A percentile compares a stretch with the other conserved stretches of the same genome.
Evolutionary conservation across 2,113 vertebrate genomes (phyloP).

Genomic region (Vombatus ursinus): DNA sequence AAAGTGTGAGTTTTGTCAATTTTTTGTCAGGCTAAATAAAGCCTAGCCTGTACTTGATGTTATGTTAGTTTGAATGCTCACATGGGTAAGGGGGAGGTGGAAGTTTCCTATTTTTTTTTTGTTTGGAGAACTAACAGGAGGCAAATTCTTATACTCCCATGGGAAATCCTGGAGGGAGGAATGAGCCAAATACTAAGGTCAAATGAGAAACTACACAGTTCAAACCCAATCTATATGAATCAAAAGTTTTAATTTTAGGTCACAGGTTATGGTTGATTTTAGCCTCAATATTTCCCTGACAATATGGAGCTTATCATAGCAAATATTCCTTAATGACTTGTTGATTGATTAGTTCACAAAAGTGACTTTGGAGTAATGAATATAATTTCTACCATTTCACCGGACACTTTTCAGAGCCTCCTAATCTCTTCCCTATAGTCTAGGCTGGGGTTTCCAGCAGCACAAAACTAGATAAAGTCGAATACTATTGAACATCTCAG

Average conservation of each 20-base stretch:
- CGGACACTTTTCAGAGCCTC: not conserved
- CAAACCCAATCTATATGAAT: not conserved
- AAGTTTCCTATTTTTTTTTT: not conserved
- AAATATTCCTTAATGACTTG: not conserved
- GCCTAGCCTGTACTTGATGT: not conserved
- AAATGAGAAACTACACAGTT: not conserved
- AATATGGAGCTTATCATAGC: not conserved
- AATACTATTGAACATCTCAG: not conserved
- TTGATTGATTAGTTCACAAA: not conserved
- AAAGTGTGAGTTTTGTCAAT: not conserved
- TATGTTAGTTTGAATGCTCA: not conserved
- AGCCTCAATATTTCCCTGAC: not conserved
- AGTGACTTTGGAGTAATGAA: not conserved
- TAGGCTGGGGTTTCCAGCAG: not conserved
- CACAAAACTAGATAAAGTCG: not conserved
- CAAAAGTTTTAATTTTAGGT: not conserved
- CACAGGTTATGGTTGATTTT: not conserved
- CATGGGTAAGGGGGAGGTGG: not conserved
- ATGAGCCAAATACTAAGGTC: not conserved
- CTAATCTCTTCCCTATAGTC: not conserved
- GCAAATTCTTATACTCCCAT: not conserved
- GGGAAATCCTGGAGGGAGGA: not conserved
- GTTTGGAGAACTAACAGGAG: not conserved
- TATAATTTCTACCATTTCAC: not conserved
- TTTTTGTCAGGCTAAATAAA: not conserved